Evolutionary conservation across 2,888 invertebrate genomes (phyloP).

Genomic region (Eupithecia inturbata): DNA sequence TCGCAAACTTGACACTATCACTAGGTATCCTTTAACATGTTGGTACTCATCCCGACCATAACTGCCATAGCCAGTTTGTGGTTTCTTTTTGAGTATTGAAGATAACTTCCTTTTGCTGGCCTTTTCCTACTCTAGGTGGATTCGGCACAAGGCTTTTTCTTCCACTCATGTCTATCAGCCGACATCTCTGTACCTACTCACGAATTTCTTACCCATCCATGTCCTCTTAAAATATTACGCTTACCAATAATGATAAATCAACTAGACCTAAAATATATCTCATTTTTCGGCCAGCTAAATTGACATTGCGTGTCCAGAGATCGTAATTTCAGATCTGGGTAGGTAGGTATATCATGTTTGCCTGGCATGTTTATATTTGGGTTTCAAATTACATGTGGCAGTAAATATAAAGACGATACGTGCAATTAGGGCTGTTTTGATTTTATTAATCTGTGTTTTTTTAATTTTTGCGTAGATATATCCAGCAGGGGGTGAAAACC

Average conservation of each 20-base stretch:
- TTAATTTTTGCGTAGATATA: not conserved
- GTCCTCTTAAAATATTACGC: no score
- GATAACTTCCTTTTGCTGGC: no score
- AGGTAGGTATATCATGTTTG: not conserved
- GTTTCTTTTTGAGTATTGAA: no score
- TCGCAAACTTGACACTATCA: not conserved
- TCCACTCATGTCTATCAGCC: not conserved
- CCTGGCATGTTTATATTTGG: not conserved
- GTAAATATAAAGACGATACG: not conserved
- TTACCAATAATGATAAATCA: not conserved
- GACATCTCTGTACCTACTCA: no score
- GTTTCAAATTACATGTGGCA: not conserved
- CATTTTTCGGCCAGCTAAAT: not conserved
- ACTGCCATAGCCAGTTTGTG: no score
- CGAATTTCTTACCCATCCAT: no score
- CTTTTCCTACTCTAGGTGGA: not conserved
- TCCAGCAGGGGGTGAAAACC: not conserved
- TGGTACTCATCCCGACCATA: no score
- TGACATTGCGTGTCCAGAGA: not conserved
- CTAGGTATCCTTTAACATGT: no score
- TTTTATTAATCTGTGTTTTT: not conserved
- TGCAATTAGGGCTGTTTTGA: not conserved
- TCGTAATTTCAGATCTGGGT: conserved; percentile 2
- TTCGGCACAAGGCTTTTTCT: not conserved
- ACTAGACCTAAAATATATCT: not conserved